Conservation (phyloP, 2,113 vertebrate genomes). For the Sapayoa aenigma region DNA sequence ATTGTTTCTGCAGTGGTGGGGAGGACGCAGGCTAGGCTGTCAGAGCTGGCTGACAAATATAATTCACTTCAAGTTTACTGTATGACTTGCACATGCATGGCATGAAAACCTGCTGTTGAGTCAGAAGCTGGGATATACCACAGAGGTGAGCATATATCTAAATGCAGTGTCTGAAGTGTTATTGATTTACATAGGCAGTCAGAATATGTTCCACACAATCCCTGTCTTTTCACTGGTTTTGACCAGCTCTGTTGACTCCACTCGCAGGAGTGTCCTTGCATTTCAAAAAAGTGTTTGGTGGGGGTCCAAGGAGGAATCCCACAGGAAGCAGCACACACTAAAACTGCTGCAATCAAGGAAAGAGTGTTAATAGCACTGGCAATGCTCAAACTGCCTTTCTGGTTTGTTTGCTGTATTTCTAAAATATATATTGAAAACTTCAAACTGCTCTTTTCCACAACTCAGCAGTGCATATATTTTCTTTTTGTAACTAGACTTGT, state of each 20-base stretch:
- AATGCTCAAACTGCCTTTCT: not conserved
- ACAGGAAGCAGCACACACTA: not conserved
- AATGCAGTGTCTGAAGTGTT: not conserved
- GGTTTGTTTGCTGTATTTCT: constrained; percentile 21
- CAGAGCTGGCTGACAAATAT: not conserved
- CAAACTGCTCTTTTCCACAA: not conserved
- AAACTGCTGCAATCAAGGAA: not conserved
- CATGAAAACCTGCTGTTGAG: not conserved
- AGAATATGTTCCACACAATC: not conserved
- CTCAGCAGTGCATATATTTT: not conserved
- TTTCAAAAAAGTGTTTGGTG: not conserved
- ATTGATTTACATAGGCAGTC: not conserved
- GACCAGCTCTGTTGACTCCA: not conserved
- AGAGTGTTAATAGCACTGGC: not conserved
- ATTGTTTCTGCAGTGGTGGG: not conserved
- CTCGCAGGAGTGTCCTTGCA: not conserved
- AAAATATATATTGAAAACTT: not conserved
- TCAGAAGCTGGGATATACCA: not conserved
- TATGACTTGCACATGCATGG: not conserved
- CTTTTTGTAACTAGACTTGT: not conserved
- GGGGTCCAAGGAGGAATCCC: not conserved
- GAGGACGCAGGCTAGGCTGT: not conserved
- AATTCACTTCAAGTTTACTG: not conserved
- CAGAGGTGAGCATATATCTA: not conserved
- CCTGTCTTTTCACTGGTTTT: not conserved